Evolutionary conservation across 2,888 invertebrate genomes (phyloP), one percentile per base, ranked within the genome.

Genomic region (Nomada lathburiana): DNA sequence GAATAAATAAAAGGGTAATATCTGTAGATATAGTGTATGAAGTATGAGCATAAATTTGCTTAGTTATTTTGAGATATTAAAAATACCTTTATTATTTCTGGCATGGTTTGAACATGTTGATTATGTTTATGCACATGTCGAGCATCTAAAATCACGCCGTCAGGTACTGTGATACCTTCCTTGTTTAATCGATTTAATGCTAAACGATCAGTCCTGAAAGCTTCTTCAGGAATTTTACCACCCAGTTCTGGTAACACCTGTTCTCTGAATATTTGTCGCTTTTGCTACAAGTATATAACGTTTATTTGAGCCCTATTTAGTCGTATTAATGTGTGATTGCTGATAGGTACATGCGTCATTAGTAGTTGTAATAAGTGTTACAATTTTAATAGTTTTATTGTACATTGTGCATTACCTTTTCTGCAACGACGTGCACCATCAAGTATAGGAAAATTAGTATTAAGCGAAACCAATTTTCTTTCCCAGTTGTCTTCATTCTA

Each of bases 191-290:
- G 94, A 91, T 96, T 96, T 52, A 96, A 91, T 57, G 95, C 94
- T 63, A 96, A 91, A 16, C 96, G 94, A 91, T 96, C 95, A 0
- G 95, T 94, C 82, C 94, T 94, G 85, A 96, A 96, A 10, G 96
- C 96, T 59, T 95, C 95, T 77, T 96, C 96, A 0, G 96, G 96
- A 85, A 96, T 96, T 91, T 95, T 95, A 0, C 96, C 96, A 53
- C 96, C 96, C 52, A 94, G 94, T 85, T 95, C 95, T 11, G 96
- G 96, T 64, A 95, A 89, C 23, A 96, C 94, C 90, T 96, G 95
- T 88, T 96, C 96, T 23, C 96, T 94, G 92, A 95, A 96, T 85
- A 96, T 94, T 93, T 96, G 96, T 50, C 96, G 94, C 91, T 96
- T 96, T 93, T 95, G 93, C 94, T 94, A 89, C 9, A 92, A 75